phyloP scores from a whole-genome alignment of 2,888 invertebrate genomes.

The Stramonita haemastoma region DNA sequence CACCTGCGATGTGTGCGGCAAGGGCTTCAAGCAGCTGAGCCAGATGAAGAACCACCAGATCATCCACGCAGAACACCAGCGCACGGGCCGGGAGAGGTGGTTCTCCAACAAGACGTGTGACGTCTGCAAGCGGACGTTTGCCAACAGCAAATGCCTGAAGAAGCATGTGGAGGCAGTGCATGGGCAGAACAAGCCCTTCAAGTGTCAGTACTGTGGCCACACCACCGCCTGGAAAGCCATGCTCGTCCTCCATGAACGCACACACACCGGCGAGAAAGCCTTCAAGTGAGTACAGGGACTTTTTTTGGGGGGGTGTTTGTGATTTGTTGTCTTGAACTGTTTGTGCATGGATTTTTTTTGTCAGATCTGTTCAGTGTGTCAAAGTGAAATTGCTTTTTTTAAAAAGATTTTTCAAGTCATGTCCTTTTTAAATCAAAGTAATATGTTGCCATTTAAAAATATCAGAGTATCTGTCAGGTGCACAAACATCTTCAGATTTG shows the following conservation, averaged over 20 bases:
- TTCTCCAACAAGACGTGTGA: conserved; percentile 80
- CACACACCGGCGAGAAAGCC: conserved; percentile 88
- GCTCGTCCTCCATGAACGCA: conserved; percentile 84
- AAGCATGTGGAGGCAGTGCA: conserved; percentile 81
- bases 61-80: conserved; percentile 46
- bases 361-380: too few species aligned
- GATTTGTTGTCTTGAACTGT: neutral
- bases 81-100: conserved; percentile 52
- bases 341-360: too few species aligned
- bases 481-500: too few species aligned
- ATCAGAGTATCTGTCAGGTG: too few species aligned
- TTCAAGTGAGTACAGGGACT: conserved; percentile 78
- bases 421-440: too few species aligned
- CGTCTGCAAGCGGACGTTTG: conserved; percentile 82
- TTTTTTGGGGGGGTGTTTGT: neutral
- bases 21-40: conserved; percentile 88
- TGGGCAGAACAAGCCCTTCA: conserved; percentile 82
- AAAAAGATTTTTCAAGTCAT: too few species aligned
- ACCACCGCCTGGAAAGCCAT: conserved; percentile 83
- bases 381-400: too few species aligned
- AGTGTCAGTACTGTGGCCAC: conserved; percentile 85
- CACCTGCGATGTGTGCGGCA: conserved; percentile 82
- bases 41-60: conserved; percentile 87
- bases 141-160: conserved; percentile 77
- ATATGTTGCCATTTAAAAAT: too few species aligned